Evolutionary conservation across 2,797 vertebrate species (phyloP), one percentile per base, ranked within the genome.

Genomic region (Tauraco hartlaubi): DNA sequence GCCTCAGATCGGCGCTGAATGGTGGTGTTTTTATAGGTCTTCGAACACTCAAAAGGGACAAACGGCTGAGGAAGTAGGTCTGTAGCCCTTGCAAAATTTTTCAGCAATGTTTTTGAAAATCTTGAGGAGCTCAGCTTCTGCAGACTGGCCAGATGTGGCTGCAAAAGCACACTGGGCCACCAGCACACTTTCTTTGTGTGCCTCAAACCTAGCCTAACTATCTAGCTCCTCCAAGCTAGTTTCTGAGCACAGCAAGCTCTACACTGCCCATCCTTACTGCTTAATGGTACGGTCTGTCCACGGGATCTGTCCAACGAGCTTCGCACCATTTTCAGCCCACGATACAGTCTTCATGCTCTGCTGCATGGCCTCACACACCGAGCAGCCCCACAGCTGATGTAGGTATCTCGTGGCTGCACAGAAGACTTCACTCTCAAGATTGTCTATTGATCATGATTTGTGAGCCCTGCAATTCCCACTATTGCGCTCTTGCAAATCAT

Each of bases 241-340:
- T 76, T 46, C 68, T 71, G 73, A 66, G 11, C 16, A 48, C 73
- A 80, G 17, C 9, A 55, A 52, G 43, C 28, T 85, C 71, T 63
- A 11, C 15, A 3, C 17, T 55, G 67, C 25, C 46, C 2, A 1
- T 51, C 33, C 8, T 4, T 73, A 17, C 63, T 79, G 26, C 52
- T 69, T 29, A 20, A 35, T 51, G 62, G 13, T 56, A 6, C 49
- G 31, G 15, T 12, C n/a, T 75, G 43, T 25, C 74, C 55, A 33
- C 48, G n/a, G 22, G 31, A 46, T 64, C 25, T 1, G 0, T 67
- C 20, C 71, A 33, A 11, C 0, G 2, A 28, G 17, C 35, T 41
- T 75, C 3, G 1, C n/a, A 59, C 33, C 37, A 20, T 64, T 52
- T 76, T 49, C 67, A 91, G n/a, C 33, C 56, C 20, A 2, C 31